Percentiles rank a stretch among this genome's conserved stretches.
phyloP scores from a whole-genome alignment of 92 coral and sea anemone genomes.

The Porites lobata region DNA sequence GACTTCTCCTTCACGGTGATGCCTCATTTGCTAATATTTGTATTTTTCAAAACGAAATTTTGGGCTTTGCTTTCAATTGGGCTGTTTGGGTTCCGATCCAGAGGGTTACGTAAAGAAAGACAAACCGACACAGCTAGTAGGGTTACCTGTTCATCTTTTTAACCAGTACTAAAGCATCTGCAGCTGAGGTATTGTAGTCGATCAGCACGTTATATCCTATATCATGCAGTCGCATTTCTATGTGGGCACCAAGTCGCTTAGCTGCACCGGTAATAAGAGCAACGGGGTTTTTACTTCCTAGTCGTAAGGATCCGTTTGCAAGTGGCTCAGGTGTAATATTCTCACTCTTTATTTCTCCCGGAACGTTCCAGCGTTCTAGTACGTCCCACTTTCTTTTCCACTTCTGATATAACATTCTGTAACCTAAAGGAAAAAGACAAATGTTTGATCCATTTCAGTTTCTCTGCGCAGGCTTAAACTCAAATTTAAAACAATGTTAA shows the following conservation, averaged over 20 bases:
- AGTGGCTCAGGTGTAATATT: not conserved
- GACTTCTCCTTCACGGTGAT: too few species aligned
- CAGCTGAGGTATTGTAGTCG: constrained; percentile 67
- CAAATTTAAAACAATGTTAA: too few species aligned
- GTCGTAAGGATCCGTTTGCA: not conserved
- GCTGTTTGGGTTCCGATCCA: too few species aligned
- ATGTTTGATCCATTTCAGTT: too few species aligned
- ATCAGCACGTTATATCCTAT: constrained; percentile 70
- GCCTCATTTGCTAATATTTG: too few species aligned
- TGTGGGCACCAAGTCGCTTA: constrained; percentile 77
- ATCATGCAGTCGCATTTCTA: constrained; percentile 56
- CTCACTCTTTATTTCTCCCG: too few species aligned
- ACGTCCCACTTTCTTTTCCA: constrained; percentile 61
- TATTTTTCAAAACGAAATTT: too few species aligned
- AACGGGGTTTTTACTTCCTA: constrained; percentile 32
- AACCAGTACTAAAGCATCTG: constrained; percentile 45
- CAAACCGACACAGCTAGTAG: not conserved
- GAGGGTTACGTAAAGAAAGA: not conserved
- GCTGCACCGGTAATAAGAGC: constrained; percentile 83
- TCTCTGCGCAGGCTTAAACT: too few species aligned
- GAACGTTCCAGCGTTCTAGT: not conserved
- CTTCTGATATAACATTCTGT: constrained; percentile 48
- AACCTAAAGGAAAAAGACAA: constrained; percentile 34
- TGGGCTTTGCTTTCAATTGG: too few species aligned
- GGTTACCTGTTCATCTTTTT: constrained; percentile 72